These are phyloP conservation scores for Notolepis coatsorum DNA, from an alignment of 2,797 vertebrate species.

Conservation along the genomic window DNA sequence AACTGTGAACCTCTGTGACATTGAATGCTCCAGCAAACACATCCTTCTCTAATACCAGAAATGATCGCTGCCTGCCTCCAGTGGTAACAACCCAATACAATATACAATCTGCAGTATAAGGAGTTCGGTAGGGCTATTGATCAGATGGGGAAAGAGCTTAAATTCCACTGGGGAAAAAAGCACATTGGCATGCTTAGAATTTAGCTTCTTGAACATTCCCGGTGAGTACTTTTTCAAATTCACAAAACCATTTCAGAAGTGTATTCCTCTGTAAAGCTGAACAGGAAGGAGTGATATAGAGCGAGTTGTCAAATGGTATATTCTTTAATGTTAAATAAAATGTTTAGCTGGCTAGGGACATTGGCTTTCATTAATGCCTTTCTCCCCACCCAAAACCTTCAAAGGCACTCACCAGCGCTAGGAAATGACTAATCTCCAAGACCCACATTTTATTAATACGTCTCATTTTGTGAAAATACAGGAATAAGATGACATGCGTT, in stretches of 20 bases:
- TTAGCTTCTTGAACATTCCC: too few relatives aligned
- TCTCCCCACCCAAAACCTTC: conserved; percentile 16
- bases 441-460: conserved; percentile 66
- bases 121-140: too few relatives aligned
- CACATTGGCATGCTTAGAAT: too few relatives aligned
- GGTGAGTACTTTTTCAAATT: too few relatives aligned
- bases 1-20: conserved; percentile 17
- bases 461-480: conserved; percentile 53
- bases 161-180: too few relatives aligned
- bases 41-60: too few relatives aligned
- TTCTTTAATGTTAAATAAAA: conserved; percentile 6
- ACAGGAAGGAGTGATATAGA: conserved; percentile 25
- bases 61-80: too few relatives aligned
- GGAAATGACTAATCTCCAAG: conserved; percentile 60
- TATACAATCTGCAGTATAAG: too few relatives aligned
- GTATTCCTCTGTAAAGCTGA: too few relatives aligned
- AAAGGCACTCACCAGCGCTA: conserved; percentile 26
- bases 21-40: conserved; percentile 24
- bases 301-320: conserved; percentile 22
- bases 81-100: too few relatives aligned
- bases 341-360: background rate
- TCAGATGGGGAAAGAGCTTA: too few relatives aligned
- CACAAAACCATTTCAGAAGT: too few relatives aligned
- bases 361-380: conserved; percentile 47
- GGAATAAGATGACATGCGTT: conserved; percentile 50